Evolutionary conservation across 2,888 invertebrate genomes (phyloP), one percentile per base, ranked within the genome.

Genomic region (Diarsia dahlii): DNA sequence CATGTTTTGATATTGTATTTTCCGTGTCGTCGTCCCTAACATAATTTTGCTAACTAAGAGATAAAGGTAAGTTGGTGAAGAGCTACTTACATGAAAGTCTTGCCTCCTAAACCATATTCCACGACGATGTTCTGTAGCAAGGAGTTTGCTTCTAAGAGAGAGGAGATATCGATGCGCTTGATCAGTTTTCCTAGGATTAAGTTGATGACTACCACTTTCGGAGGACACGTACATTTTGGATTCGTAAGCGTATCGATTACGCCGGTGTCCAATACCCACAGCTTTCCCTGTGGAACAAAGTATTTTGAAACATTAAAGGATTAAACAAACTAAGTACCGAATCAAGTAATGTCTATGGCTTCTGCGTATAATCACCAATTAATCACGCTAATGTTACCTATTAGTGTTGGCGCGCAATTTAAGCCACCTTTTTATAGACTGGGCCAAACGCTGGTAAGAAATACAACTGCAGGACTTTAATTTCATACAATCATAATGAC

Each of bases 221-320:
- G 98, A 0, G 97, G 96, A 87, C 98, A 98, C 18, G 97, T 97
- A 72, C 97, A 97, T 9, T 97, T 95, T 0, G 98, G 98, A 1
- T 96, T 95, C 77, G 97, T 97, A 74, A 98, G 88, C 0, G 97
- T 97, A 84, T 98, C 97, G 0, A 98, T 97, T 64, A 98, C 97
- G 20, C 98, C 98, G 18, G 97, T 97, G 89, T 98, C 98, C 80
- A 98, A 93, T 0, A 97, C 97, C 98, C 98, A 98, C 13, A 98
- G 94, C 80, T 97, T 97, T 66, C 97, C 97, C 91, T 98, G 97
- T 71, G 15, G 54, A 82, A 34, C 56, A 74, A 66, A 80, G 3
- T n/a, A 65, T 63, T 68, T 76, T 56, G 20, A 54, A 56, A 23
- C 13, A 23, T 46, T 68, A 5, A 1, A 72, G 15, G 1, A 13